These are phyloP conservation scores for Genyomyrus donnyi DNA, from an alignment of 2,113 vertebrate genomes.

Conservation along the genomic window DNA sequence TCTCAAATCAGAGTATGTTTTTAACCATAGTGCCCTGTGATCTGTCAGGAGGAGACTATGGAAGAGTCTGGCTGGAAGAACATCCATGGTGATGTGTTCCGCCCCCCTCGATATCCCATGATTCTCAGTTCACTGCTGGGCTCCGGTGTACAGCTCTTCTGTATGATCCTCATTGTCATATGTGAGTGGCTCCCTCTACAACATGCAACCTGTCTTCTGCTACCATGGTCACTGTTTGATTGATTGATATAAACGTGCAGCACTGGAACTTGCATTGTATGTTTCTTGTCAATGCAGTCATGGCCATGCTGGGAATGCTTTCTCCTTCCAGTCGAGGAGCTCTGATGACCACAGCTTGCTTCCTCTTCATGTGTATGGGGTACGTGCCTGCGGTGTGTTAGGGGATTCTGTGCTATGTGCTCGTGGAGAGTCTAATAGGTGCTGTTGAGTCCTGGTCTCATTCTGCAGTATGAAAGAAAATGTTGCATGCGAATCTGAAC, in stretches of 20 bases:
- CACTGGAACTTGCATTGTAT: neutral
- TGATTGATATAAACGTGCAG: neutral
- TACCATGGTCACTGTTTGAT: neutral
- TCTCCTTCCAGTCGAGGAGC: conserved; percentile 93
- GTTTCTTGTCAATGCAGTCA: conserved; percentile 58
- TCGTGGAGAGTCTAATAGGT: neutral
- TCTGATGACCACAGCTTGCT: conserved; percentile 94
- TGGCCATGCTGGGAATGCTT: conserved; percentile 97
- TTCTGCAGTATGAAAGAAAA: neutral
- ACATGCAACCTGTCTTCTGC: neutral
- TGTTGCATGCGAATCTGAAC: neutral
- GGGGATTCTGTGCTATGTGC: neutral
- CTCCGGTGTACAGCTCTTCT: conserved; percentile 94
- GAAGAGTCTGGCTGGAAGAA: conserved; percentile 98
- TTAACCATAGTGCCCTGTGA: neutral
- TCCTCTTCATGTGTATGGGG: conserved; percentile 99
- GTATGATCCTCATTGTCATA: conserved; percentile 97
- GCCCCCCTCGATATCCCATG: conserved; percentile 94
- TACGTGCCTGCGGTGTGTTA: conserved; percentile 49
- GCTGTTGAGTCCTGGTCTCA: neutral
- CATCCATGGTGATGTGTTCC: conserved; percentile 94
- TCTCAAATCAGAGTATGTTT: neutral
- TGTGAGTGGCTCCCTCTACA: conserved; percentile 67
- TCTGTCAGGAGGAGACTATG: conserved; percentile 87
- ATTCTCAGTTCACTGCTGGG: conserved; percentile 94